Evolutionary conservation across 2,797 vertebrate genomes (phyloP), one percentile per base, ranked within the genome.

Genomic region (Parotocinclus haroldoi): DNA sequence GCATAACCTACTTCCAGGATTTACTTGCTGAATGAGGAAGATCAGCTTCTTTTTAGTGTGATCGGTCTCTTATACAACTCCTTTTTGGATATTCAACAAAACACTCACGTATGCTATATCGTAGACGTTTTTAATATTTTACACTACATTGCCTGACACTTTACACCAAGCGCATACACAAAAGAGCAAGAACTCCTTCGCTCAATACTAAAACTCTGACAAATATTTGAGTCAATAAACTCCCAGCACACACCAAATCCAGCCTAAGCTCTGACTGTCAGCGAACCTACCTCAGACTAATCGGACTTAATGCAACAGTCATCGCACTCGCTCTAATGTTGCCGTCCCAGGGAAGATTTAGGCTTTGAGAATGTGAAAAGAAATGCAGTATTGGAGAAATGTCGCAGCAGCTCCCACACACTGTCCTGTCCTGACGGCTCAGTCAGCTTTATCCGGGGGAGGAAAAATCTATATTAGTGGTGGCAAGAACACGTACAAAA

Each of bases 351-450:
- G 68, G 55, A 77, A 71, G 61, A 71, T 77, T 71, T 74, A 69
- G 62, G 56, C 65, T 36, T 37, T 68, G 18, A 54, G 65, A 74
- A 71, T 58, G 61, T 71, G 39, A 65, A 71, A 70, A 71, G 70
- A 68, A 72, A 74, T 74, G 69, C 27, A 71, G 14, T 58, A 77
- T 77, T 71, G 75, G 65, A 77, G 68, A 77, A 58, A 65, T 74
- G 75, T 77, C 75, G 38, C 14, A 11, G 19, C 63, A 50, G 40
- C 55, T 46, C 59, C 63, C 57, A 49, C 63, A 49, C 8, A 12
- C 66, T 62, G 62, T 63, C 66, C 44, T 39, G 60, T 65, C 51
- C 49, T 71, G 49, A 71, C 72, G 68, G 68, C 72, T 57, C 73
- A 57, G 75, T 77, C 72, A 50, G 68, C 72, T 73, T 74, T 68